Evolutionary conservation across 2,797 vertebrate genomes (phyloP).

Genomic region (Smutsia temminckii): DNA sequence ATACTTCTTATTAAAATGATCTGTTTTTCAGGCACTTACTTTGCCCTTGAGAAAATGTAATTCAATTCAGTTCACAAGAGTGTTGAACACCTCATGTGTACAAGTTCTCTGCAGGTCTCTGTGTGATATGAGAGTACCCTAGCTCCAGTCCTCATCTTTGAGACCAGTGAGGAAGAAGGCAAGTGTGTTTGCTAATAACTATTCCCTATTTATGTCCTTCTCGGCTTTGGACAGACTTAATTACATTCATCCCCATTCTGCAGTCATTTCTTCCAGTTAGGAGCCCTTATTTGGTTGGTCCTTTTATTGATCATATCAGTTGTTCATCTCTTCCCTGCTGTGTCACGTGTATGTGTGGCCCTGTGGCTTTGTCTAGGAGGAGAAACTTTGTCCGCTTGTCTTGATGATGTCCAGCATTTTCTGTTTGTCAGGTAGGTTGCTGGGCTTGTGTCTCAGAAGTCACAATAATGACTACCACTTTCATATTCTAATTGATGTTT

Average conservation of each 20-base stretch:
- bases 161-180: neutral
- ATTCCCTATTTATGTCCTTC: neutral
- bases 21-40: neutral
- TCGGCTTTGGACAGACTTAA: neutral
- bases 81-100: neutral
- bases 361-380: neutral
- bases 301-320: neutral
- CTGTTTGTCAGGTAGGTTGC: neutral
- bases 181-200: neutral
- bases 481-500: neutral
- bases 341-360: rapidly evolving
- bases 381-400: neutral
- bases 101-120: neutral
- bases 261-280: neutral
- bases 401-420: neutral
- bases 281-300: neutral
- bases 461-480: neutral
- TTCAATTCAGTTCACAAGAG: neutral
- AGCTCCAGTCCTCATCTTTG: neutral
- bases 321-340: neutral
- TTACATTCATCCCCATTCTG: neutral
- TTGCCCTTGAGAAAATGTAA: neutral
- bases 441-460: neutral
- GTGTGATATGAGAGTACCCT: rapidly evolving
- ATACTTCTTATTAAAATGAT: neutral